Evolutionary conservation across 1,140 invertebrate genomes (phyloP), one percentile per base, ranked within the genome.

Genomic region (Drosophila truncata): DNA sequence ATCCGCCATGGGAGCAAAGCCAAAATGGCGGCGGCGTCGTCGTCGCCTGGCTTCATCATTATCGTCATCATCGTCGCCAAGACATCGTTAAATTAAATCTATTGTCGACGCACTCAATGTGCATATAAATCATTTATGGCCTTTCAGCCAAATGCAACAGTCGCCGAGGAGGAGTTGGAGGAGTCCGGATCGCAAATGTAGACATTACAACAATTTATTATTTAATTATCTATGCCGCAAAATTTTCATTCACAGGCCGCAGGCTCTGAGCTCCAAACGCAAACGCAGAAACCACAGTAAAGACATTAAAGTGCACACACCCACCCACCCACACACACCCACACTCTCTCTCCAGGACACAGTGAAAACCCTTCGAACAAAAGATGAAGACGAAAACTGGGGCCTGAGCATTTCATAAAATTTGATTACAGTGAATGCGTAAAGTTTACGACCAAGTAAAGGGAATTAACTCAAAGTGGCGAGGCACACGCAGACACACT

Each of bases 391-490:
- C 37, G 41, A 42, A 61, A 49, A 58, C 46, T 54, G 52, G 72
- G 47, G 27, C 44, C 52, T 52, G 54, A 84, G 77, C 72, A 84
- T 84, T 84, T 84, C 81, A 84, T 84, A 84, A 80, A 83, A 84
- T 84, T 84, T 84, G 82, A 84, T 84, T 84, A 84, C 82, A 84
- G 81, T 69, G 81, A 84, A 84, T 84, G 82, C 82, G 81, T 84
- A 84, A 84, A 84, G 77, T 84, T 84, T 84, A 84, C 82, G 82
- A 84, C 63, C 80, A 83, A 83, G 75, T 74, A 79, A 83, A 66
- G 80, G 80, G 75, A 83, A 83, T 83, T 83, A 83, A 83, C 80
- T 82, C 49, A 78, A 83, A 82, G 74, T 82, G 75, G 63, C 75
- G 60, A 61, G 37, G 33, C 44, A 50, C 44, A 52, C 39, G 44